Evolutionary conservation across 2,888 invertebrate species (phyloP).

Genomic region (Lasioglossum pauxillum): DNA sequence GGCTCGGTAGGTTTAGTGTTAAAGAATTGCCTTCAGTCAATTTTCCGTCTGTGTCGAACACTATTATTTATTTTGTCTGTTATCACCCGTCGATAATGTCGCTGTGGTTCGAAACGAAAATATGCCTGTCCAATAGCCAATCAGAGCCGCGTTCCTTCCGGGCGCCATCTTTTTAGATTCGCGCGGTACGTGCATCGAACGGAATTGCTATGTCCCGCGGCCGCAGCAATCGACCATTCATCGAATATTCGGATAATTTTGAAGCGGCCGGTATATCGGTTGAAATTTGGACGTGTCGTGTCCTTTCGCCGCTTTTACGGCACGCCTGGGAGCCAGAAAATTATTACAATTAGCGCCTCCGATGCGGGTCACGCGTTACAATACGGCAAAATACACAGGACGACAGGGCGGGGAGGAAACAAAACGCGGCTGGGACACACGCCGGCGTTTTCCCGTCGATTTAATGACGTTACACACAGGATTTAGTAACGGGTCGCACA

Average conservation of each 20-base stretch:
- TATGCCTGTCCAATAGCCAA: neutral
- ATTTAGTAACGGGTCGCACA: constrained; percentile 52
- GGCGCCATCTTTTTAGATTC: neutral
- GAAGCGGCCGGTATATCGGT: constrained; percentile 33
- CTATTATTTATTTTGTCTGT: too few species aligned
- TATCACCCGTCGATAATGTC: too few species aligned
- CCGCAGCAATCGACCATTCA: neutral
- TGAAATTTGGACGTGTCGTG: constrained; percentile 28
- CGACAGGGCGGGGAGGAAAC: neutral
- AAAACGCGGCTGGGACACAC: constrained; percentile 49
- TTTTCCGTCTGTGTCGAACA: too few species aligned
- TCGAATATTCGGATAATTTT: neutral
- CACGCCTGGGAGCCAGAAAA: constrained; percentile 56
- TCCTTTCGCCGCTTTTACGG: constrained; percentile 45
- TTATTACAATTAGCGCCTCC: constrained; percentile 65
- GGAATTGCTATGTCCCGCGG: neutral
- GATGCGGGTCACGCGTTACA: constrained; percentile 54
- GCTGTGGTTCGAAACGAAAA: neutral
- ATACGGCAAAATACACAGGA: constrained; percentile 11
- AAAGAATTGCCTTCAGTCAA: too few species aligned
- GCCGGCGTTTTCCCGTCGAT: constrained; percentile 58
- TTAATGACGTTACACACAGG: constrained; percentile 63
- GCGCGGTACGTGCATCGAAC: neutral
- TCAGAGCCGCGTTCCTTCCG: neutral
- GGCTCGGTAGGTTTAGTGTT: too few species aligned